Conservation (phyloP, 2,888 invertebrate genomes). For the Stictocephala bisonia region DNA sequence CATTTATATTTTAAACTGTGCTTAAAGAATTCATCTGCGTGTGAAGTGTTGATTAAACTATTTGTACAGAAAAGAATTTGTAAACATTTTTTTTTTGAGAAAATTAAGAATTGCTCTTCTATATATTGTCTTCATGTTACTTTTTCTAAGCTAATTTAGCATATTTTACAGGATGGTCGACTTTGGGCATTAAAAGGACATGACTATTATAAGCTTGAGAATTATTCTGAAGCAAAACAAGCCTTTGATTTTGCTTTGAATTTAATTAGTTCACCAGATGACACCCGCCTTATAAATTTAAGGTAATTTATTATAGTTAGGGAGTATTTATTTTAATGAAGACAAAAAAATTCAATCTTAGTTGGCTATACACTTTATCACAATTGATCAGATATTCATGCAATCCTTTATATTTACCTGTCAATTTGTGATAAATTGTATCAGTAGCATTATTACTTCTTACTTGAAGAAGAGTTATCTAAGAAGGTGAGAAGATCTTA, state of each 20-base stretch:
- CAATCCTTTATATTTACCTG: not conserved
- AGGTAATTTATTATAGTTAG: slow-evolving; percentile 35
- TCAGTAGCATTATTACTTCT: too few species aligned
- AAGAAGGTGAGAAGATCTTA: too few species aligned
- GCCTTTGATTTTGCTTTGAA: slow-evolving; percentile 46
- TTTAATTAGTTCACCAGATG: not conserved
- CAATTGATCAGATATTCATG: not conserved
- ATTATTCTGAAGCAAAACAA: slow-evolving; percentile 38
- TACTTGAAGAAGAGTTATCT: too few species aligned
- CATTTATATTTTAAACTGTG: too few species aligned
- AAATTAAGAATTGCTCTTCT: too few species aligned
- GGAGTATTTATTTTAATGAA: not conserved
- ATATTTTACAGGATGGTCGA: slow-evolving; percentile 48
- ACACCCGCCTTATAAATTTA: slow-evolving; percentile 41
- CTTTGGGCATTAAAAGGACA: slow-evolving; percentile 51
- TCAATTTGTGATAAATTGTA: not conserved
- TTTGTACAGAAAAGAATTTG: too few species aligned
- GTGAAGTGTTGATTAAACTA: too few species aligned
- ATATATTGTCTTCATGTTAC: too few species aligned
- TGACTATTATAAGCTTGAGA: slow-evolving; percentile 44
- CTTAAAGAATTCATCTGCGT: too few species aligned
- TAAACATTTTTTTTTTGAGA: too few species aligned
- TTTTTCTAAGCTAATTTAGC: too few species aligned
- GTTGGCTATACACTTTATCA: not conserved
- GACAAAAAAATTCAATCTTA: not conserved